Percentiles rank a stretch among this genome's conserved stretches.
phyloP scores from a whole-genome alignment of 2,113 vertebrate species.

The Callopanchax toddi region DNA sequence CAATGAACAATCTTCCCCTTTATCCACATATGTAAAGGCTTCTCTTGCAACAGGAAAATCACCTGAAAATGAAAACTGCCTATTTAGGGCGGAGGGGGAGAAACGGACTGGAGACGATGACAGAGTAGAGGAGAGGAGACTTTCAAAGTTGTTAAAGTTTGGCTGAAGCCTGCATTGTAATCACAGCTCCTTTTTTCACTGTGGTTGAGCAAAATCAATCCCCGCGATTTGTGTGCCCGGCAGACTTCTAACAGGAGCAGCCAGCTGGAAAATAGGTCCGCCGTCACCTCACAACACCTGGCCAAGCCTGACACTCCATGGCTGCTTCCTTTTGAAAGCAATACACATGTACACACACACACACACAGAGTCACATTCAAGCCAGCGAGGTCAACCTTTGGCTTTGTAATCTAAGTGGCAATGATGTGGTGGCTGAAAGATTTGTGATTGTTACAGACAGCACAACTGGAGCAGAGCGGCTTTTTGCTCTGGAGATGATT shows the following conservation, averaged over 20 bases:
- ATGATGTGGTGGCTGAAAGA: conserved; percentile 45
- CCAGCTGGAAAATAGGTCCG: conserved; percentile 91
- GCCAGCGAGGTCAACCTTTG: conserved; percentile 39
- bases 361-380: conserved; percentile 1
- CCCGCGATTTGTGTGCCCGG: conserved; percentile 81
- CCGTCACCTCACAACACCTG: conserved; percentile 80
- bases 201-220: conserved; percentile 82
- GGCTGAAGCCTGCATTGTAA: conserved; percentile 58
- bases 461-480: conserved; percentile 30
- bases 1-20: background rate
- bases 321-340: conserved; percentile 57
- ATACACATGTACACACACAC: conserved; percentile 4
- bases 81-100: background rate
- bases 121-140: conserved; percentile 29
- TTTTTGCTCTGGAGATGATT: conserved; percentile 30
- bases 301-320: conserved; percentile 45
- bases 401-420: conserved; percentile 52
- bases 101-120: background rate
- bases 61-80: conserved; percentile 26
- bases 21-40: background rate
- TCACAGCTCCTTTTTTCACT: conserved; percentile 55
- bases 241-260: conserved; percentile 86
- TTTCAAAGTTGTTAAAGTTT: conserved; percentile 65
- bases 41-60: conserved; percentile 11
- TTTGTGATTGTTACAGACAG: conserved; percentile 47